Base-by-base conservation (phyloP, 2,888 invertebrate genomes). In the Coremacera marginata region DNA sequence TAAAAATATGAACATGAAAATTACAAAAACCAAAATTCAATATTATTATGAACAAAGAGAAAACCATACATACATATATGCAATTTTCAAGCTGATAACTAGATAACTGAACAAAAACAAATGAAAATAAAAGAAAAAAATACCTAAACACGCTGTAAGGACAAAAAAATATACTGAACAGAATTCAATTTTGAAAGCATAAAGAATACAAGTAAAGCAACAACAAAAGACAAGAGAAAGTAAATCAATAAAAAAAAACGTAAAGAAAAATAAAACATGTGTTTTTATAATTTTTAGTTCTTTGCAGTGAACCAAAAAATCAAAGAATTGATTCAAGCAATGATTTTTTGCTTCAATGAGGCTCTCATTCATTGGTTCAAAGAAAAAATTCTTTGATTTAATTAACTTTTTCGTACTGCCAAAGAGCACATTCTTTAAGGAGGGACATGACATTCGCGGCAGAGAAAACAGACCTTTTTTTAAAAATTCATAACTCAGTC, bases 1-100 rank as follows among this genome's bases (percentile, higher is more conserved):
- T 95, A 95, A 94, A 84, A 84, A 84, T 70, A 78, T 78, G 72
- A 67, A 77, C 25, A 70, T 94, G 94, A 93, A 93, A n/a, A 27
- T 92, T 79, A 78, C 79, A 78, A 71, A 75, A 77, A 79, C 68
- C 63, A 65, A 77, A 79, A 76, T 70, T 55, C 60, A 68, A 68
- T 25, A 75, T 44, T 57, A 77, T 72, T 60, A 55, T 37, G 51
- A 51, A 92, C 92, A 91, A 91, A 89, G 88, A 14, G 63, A 68
- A 44, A 75, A 77, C 73, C 62, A 78, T 75, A 76, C 51, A 77
- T 77, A 80, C 80, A 81, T 79, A 78, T 77, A 79, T 79, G 78
- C 80, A 77, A 80, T 81, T 71, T 60, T 22, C 31, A 74, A 34
- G 65, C 74, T 65, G 65, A 74, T 52, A 34, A 74, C 78, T 68